Conservation (phyloP, 2,113 vertebrate genomes). For the Empidonax alnorum region DNA sequence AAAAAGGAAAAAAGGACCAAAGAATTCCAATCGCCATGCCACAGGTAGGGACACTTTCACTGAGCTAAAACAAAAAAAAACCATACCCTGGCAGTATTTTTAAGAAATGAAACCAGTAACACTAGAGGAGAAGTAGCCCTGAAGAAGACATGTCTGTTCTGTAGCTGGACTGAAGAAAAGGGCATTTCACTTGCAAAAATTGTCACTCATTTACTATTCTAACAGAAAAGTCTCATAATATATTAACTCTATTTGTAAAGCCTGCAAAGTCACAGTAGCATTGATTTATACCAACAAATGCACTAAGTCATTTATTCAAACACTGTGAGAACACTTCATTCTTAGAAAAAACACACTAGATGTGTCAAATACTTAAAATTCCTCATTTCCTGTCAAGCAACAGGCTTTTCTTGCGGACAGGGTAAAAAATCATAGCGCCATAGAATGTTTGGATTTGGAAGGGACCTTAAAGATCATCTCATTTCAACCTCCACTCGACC, state of each 20-base stretch:
- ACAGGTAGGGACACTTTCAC: no score
- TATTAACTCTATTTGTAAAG: conserved; percentile 41
- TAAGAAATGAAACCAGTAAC: not conserved
- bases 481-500: not conserved
- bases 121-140: not conserved
- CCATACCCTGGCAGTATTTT: not conserved
- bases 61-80: not conserved
- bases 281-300: conserved; percentile 43
- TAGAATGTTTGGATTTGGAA: not conserved
- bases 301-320: conserved; percentile 31
- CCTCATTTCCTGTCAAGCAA: not conserved
- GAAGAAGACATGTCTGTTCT: not conserved
- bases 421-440: not conserved
- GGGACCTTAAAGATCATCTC: not conserved
- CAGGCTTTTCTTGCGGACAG: not conserved
- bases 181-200: conserved; percentile 1
- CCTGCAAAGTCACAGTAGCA: not conserved
- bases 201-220: not conserved
- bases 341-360: not conserved
- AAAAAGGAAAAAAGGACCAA: no score
- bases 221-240: conserved; percentile 39
- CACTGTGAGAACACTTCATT: not conserved
- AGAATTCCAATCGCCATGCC: no score
- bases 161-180: not conserved
- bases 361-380: not conserved